These are phyloP conservation scores for Phania funesta DNA, from an alignment of 2,888 invertebrate species.

Conservation along the genomic window DNA sequence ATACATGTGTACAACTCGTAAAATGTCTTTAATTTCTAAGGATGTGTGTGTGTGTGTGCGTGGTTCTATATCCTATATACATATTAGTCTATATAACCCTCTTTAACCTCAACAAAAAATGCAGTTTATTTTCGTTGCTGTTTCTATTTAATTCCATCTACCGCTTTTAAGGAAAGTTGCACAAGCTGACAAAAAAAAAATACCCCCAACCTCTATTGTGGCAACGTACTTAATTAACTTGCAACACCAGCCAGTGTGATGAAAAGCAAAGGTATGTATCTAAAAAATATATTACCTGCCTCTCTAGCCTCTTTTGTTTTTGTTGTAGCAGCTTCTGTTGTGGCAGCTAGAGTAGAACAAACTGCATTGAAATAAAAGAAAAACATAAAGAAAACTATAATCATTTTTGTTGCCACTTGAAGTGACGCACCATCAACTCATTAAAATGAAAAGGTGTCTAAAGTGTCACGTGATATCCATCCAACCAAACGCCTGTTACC, in stretches of 20 bases:
- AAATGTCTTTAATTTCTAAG: constrained; percentile 44
- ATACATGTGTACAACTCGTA: neutral
- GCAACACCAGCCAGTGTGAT: constrained; percentile 63
- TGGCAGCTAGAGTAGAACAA: neutral
- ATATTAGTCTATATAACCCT: constrained; percentile 5
- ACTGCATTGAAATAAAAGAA: constrained; percentile 29
- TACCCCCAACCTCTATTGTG: constrained; percentile 47
- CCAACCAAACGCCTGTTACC: constrained; percentile 68
- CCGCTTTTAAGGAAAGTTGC: constrained; percentile 53
- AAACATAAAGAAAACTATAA: constrained; percentile 57
- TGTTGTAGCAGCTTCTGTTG: constrained; percentile 4
- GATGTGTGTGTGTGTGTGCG: neutral
- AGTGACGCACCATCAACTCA: constrained; percentile 68
- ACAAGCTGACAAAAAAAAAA: constrained; percentile 34
- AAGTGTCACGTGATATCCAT: constrained; percentile 74
- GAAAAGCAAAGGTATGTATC: constrained; percentile 53
- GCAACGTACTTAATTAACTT: constrained; percentile 66
- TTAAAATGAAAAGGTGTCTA: constrained; percentile 74
- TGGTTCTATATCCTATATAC: neutral
- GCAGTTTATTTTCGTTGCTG: constrained; percentile 38
- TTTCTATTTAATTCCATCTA: constrained; percentile 47
- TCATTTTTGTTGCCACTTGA: constrained; percentile 62
- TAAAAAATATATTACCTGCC: constrained; percentile 35
- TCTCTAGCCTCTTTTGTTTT: neutral
- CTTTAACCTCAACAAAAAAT: constrained; percentile 49